Evolutionary conservation across 2,888 invertebrate species (phyloP), one percentile per base, ranked within the genome.

Genomic region (Rhimphoctona megacephalus): DNA sequence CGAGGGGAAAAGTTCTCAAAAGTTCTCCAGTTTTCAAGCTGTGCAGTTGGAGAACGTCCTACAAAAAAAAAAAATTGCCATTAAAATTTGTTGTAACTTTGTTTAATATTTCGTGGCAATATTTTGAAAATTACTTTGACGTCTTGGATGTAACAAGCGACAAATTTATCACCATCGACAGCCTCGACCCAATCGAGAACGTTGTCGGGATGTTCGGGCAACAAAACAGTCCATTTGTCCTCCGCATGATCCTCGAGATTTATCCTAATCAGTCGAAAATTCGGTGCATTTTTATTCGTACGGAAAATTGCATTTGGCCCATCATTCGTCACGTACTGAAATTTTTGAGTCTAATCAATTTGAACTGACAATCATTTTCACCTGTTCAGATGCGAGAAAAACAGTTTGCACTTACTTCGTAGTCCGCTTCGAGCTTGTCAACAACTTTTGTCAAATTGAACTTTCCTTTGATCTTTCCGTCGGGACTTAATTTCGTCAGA

Each of bases 231-330:
- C 99, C 99, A 99, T 89, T 98, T 96, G 81, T 96, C 96, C 94
- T 97, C 96, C 0, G 95, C 95, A 11, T 96, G 96, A 92, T 97
- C 95, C 87, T 96, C 94, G 83, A 98, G 96, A 94, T 98, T 97
- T 89, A 99, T 98, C 89, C 96, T 96, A 92, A 99, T 96, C 64
- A 99, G 95, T 88, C 97, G 96, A 95, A 98, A 99, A 94, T 98
- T 98, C 8, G 99, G 98, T 0, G 99, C 98, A 94, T 98, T 96
- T 94, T 98, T 98, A 95, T 99, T 99, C 33, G 99, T 99, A 69
- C 97, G 97, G 94, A 99, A 98, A 92, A 98, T 96, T 89, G 97
- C 97, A 90, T 97, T 96, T 0, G 97, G 96, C 0, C 97, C 98
- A 88, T 97, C 96, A 94, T 99, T 99, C 36, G 98, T 98, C 25